Evolutionary conservation across 2,888 invertebrate species (phyloP).

Genomic region (Empis livida): DNA sequence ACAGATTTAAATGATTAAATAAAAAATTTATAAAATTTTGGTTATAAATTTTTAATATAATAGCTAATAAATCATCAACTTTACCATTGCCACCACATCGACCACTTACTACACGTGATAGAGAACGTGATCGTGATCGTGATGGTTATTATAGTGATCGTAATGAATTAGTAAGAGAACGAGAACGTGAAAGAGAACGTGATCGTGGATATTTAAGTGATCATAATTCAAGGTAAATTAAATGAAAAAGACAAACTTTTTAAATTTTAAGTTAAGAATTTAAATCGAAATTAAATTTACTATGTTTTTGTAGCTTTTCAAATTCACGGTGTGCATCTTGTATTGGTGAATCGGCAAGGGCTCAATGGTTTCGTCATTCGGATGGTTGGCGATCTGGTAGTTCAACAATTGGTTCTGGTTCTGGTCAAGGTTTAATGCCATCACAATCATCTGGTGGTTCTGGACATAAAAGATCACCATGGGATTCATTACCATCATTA

Average conservation of each 20-base stretch:
- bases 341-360: conserved; percentile 78
- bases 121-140: conserved; percentile 50
- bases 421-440: conserved; percentile 40
- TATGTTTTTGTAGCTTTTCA: conserved; percentile 40
- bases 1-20: background rate
- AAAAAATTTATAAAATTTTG: background rate
- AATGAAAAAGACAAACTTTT: background rate
- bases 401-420: conserved; percentile 51
- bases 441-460: conserved; percentile 29
- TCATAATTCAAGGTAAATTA: conserved; percentile 54
- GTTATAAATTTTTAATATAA: background rate
- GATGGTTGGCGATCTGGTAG: conserved; percentile 76
- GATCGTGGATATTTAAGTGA: conserved; percentile 67
- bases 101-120: conserved; percentile 43
- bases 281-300: no score
- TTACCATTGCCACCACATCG: conserved; percentile 65
- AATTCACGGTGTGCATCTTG: conserved; percentile 69
- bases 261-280: no score
- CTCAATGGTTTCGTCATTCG: conserved; percentile 82
- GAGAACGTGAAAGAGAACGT: conserved; percentile 56
- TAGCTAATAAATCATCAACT: conserved; percentile 55
- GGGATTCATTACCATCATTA: conserved; percentile 77
- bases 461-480: conserved; percentile 65
- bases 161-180: conserved; percentile 65
- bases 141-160: conserved; percentile 84